Evolutionary conservation across 2,113 vertebrate species (phyloP).

Genomic region (Carassius gibelio): DNA sequence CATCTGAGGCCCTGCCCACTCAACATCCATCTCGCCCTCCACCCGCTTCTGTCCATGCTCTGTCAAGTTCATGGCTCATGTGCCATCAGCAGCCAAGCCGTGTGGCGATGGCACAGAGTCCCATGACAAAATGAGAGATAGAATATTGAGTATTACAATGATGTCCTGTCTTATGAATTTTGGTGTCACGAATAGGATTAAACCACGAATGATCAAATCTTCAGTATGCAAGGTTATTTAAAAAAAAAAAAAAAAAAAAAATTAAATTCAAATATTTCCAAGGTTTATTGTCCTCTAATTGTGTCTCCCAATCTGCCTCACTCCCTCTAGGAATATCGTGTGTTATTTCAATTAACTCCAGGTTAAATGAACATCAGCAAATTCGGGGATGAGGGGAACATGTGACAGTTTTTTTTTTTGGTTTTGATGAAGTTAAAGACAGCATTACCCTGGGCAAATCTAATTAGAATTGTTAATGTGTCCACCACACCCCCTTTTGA

Average conservation of each 20-base stretch:
- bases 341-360: conserved; percentile 55
- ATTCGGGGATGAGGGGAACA: conserved; percentile 37
- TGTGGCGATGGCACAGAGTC: conserved; percentile 40
- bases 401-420: conserved; percentile 48
- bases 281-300: conserved; percentile 36
- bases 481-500: conserved; percentile 48
- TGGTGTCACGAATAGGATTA: neutral
- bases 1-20: conserved; percentile 78
- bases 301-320: conserved; percentile 23
- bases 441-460: conserved; percentile 55
- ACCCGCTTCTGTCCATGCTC: conserved; percentile 71
- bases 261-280: conserved; percentile 18
- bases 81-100: conserved; percentile 68
- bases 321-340: conserved; percentile 43
- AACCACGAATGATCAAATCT: conserved; percentile 14
- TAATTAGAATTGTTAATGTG: conserved; percentile 60
- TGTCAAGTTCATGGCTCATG: conserved; percentile 78
- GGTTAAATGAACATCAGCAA: conserved; percentile 57
- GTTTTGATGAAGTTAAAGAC: conserved; percentile 57
- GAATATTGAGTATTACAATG: neutral
- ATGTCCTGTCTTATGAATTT: neutral
- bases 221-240: neutral
- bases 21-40: conserved; percentile 55
- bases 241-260: neutral
- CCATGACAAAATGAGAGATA: conserved; percentile 8